Evolutionary conservation across 2,113 vertebrate genomes (phyloP).

Genomic region (Syngnathus floridae): DNA sequence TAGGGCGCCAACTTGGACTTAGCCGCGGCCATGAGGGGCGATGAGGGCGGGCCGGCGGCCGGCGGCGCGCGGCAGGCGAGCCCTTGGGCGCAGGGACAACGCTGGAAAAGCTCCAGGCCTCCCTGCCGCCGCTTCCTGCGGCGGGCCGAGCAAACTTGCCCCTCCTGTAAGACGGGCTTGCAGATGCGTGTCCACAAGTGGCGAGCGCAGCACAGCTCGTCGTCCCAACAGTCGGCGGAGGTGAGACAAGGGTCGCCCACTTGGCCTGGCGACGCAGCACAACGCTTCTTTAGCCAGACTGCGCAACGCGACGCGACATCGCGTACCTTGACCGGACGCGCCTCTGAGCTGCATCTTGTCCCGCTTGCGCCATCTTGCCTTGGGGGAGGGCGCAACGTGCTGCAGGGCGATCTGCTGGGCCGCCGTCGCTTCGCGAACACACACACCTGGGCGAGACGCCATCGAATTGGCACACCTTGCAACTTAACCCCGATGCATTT

Average conservation of each 20-base stretch:
- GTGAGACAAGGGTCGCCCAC: slow-evolving; percentile 81
- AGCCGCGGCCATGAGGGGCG: neutral
- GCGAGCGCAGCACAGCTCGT: slow-evolving; percentile 82
- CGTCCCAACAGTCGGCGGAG: slow-evolving; percentile 79
- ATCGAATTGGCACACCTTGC: too few species aligned
- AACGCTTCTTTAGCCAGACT: neutral
- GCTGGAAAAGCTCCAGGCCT: slow-evolving; percentile 86
- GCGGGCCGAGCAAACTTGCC: slow-evolving; percentile 85
- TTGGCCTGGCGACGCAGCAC: slow-evolving; percentile 61
- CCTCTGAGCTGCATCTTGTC: slow-evolving; percentile 70
- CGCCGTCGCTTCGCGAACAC: slow-evolving; percentile 72
- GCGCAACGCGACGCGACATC: too few species aligned
- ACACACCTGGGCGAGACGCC: slow-evolving; percentile 67
- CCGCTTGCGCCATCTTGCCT: slow-evolving; percentile 75
- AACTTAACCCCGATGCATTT: too few species aligned
- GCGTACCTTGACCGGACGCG: slow-evolving; percentile 73
- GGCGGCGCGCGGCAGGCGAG: slow-evolving; percentile 74
- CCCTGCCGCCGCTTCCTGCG: slow-evolving; percentile 77
- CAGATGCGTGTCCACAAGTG: slow-evolving; percentile 96
- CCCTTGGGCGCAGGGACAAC: slow-evolving; percentile 82
- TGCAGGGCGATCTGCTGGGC: slow-evolving; percentile 72
- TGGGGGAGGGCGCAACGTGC: slow-evolving; percentile 56
- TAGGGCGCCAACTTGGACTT: slow-evolving; percentile 14
- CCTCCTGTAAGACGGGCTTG: slow-evolving; percentile 83
- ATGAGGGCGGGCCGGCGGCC: neutral